Base-by-base conservation (phyloP, 2,797 vertebrate species). In the Potorous gilbertii region DNA sequence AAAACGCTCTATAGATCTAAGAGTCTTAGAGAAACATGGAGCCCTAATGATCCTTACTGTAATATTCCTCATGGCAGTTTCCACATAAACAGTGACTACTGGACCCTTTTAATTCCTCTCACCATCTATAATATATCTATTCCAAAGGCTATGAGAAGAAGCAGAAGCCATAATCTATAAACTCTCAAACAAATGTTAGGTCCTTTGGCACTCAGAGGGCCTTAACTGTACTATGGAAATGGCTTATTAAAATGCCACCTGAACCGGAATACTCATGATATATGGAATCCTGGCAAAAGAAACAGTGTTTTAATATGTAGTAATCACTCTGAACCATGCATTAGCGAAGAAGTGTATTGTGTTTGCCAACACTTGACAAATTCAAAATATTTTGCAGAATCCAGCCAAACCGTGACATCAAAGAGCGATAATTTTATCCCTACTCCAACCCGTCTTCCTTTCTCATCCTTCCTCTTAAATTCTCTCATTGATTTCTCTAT, bases 311-410 rank as follows among this genome's bases (percentile, higher is more conserved):
- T 96, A 95, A 97, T 81, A 87, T 90, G 10, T 29, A 94, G 54
- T 95, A 97, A 95, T 97, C 90, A 95, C 57, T 94, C 56, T 90
- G 92, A 95, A 95, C 93, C 93, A 94, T 50, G 55, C 55, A 93
- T 90, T 94, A 93, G 55, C 59, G 96, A 95, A 93, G 90, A 89
- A 50, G 92, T 55, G 16, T 16, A 24, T 92, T 91, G n/a, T 59
- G 56, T 97, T 90, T 92, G 52, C 89, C 87, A 95, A 93, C 4
- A 40, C 95, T 46, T 94, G 95, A 96, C 90, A 92, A 90, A 95
- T 92, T 90, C 92, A 90, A 52, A 93, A 54, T 90, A 94, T 92
- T 95, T 92, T 89, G 90, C 74, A 95, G 95, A 94, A 56, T 92
- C 89, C 56, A 90, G 89, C 46, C 89, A 87, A 92, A 66, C 0